Percentiles rank a stretch among this genome's conserved stretches.
Evolutionary conservation across 2,797 vertebrate species (phyloP).

Genomic region (Sebastes cheni): DNA sequence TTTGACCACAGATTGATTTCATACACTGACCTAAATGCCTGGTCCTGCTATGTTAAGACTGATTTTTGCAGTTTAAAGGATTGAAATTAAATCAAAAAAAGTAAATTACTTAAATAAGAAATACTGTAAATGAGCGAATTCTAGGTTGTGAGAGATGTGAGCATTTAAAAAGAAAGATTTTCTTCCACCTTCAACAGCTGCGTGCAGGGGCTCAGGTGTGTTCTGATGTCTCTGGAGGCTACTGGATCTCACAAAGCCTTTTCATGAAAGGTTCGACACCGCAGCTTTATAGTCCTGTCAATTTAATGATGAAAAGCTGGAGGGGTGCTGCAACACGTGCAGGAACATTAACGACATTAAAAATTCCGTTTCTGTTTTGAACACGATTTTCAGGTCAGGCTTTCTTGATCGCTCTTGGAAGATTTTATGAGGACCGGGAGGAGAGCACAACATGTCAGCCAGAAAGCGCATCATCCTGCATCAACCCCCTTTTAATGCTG

Average conservation of each 20-base stretch:
- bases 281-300: conserved; percentile 19
- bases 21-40: neutral
- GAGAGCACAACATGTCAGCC: neutral
- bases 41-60: neutral
- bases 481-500: neutral
- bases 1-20: neutral
- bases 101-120: neutral
- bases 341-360: neutral
- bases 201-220: conserved; percentile 64
- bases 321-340: neutral
- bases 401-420: neutral
- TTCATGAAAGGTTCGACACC: conserved; percentile 47
- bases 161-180: neutral
- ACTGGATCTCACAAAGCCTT: conserved; percentile 38
- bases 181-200: conserved; percentile 52
- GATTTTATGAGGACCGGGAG: neutral
- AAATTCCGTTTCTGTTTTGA: neutral
- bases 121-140: neutral
- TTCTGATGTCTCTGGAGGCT: conserved; percentile 43
- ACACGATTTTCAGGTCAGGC: neutral
- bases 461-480: neutral
- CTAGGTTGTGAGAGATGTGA: neutral
- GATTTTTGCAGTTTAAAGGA: neutral
- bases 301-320: neutral
- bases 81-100: neutral